phyloP scores from a whole-genome alignment of 2,797 vertebrate species.

The Schizothorax lantsangensis region DNA sequence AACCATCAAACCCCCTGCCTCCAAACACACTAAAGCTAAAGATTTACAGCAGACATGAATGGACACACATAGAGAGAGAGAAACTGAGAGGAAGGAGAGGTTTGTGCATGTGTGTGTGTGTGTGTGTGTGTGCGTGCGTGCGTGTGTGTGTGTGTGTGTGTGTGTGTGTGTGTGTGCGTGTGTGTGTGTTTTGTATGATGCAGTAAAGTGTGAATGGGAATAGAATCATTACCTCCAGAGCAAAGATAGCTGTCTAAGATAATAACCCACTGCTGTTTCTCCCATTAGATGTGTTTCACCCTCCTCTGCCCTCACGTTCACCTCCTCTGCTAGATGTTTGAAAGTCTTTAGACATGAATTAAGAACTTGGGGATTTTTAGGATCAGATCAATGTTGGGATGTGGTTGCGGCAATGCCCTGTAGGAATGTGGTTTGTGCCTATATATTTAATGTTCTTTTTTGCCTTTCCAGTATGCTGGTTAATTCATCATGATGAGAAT shows the following conservation, averaged over 20 bases:
- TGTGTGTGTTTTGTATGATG: background rate
- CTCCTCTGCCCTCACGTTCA: slow-evolving; percentile 41
- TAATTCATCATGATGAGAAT: background rate
- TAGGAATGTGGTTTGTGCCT: slow-evolving; percentile 10
- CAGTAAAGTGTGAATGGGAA: slow-evolving; percentile 31
- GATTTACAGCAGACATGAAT: slow-evolving; percentile 32
- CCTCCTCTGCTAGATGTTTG: slow-evolving; percentile 28
- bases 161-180: slow-evolving; percentile 12
- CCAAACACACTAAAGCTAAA: slow-evolving; percentile 36
- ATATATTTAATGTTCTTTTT: slow-evolving; percentile 25
- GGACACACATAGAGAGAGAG: slow-evolving; percentile 30
- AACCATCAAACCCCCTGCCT: slow-evolving; percentile 26
- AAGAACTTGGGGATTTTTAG: slow-evolving; percentile 47
- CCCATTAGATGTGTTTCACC: slow-evolving; percentile 41
- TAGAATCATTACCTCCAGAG: slow-evolving; percentile 9
- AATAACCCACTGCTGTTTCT: slow-evolving; percentile 49
- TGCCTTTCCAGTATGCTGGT: background rate
- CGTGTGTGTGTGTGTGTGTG: background rate
- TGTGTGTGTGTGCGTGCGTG: background rate
- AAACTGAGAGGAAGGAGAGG: slow-evolving; percentile 1
- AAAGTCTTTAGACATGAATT: slow-evolving; percentile 51
- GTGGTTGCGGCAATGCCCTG: slow-evolving; percentile 28
- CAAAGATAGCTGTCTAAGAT: slow-evolving; percentile 30
- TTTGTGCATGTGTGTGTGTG: slow-evolving; percentile 8
- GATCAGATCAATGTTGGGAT: slow-evolving; percentile 49